Conservation (phyloP, 2,888 invertebrate genomes). For the Isoperla grammatica region DNA sequence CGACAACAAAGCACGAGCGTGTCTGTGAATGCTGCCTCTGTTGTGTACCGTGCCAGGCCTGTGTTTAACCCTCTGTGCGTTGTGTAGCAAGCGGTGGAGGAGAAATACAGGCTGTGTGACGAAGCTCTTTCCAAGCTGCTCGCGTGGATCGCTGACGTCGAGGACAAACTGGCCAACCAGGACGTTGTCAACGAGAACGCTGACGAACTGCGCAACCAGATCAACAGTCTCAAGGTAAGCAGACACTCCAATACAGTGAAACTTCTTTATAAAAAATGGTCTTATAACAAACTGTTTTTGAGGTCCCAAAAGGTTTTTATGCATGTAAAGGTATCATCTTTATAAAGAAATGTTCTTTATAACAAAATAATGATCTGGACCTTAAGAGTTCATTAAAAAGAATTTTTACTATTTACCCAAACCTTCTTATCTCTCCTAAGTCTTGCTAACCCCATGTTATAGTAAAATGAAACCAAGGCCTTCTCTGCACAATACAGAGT, state of each 20-base stretch:
- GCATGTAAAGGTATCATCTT: too few species aligned
- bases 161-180: conserved; percentile 76
- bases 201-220: conserved; percentile 82
- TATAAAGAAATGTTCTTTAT: too few species aligned
- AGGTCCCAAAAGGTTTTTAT: too few species aligned
- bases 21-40: too few species aligned
- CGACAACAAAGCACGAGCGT: too few species aligned
- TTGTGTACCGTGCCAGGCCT: too few species aligned
- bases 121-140: conserved; percentile 77
- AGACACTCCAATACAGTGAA: too few species aligned
- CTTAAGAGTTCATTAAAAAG: conserved; percentile 5
- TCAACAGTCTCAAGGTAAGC: conserved; percentile 75
- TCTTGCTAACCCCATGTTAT: neutral
- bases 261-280: too few species aligned
- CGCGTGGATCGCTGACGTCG: conserved; percentile 81
- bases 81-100: conserved; percentile 88
- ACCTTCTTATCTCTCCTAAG: neutral
- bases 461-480: too few species aligned
- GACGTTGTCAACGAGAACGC: conserved; percentile 82
- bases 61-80: neutral
- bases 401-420: neutral
- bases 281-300: too few species aligned
- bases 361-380: too few species aligned
- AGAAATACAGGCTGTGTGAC: conserved; percentile 88
- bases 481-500: too few species aligned